Evolutionary conservation across 2,113 vertebrate genomes (phyloP), one percentile per base, ranked within the genome.

Genomic region (Ceyx cyanopectus): DNA sequence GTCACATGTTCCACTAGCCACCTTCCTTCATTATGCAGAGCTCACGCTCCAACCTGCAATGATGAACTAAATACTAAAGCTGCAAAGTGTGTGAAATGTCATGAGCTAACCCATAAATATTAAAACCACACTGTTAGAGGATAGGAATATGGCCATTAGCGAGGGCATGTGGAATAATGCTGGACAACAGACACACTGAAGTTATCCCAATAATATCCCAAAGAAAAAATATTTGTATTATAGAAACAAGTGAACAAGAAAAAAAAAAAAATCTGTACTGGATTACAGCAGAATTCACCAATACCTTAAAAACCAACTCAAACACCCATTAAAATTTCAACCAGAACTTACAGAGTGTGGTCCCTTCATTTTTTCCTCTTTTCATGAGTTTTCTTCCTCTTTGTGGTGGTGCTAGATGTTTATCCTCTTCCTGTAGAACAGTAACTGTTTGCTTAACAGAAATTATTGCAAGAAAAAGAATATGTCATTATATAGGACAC

Each of bases 371-470:
- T 86, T 53, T 57, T 62, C 30, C 34, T 53, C 20, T 72, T 24
- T 58, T 16, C 23, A 19, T 0, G 1, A 41, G 27, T 20, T 74
- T 65, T 57, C 12, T 30, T 10, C 14, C 17, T 66, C 54, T 72
- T 37, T 16, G 4, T 6, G 16, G 7, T 19, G 22, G 0, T 27
- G 15, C 10, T 61, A 5, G 1, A 15, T 10, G 10, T 48, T 76
- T 54, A n/a, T 24, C 14, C 22, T 37, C 16, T 26, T 67, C 21
- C 19, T 30, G 23, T 30, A 50, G 15, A 63, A 23, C 27, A 58
- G n/a, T 10, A 22, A 15, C 29, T 57, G 23, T 21, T n/a, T 12
- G 27, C 6, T 5, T 45, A 58, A 45, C 4, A 54, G n/a, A 65
- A 80, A 12, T 22, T 26, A 43, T 5, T 19, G 19, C 10, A 66